Conservation (phyloP, 1,140 invertebrate species). For the Homalodisca vitripennis region DNA sequence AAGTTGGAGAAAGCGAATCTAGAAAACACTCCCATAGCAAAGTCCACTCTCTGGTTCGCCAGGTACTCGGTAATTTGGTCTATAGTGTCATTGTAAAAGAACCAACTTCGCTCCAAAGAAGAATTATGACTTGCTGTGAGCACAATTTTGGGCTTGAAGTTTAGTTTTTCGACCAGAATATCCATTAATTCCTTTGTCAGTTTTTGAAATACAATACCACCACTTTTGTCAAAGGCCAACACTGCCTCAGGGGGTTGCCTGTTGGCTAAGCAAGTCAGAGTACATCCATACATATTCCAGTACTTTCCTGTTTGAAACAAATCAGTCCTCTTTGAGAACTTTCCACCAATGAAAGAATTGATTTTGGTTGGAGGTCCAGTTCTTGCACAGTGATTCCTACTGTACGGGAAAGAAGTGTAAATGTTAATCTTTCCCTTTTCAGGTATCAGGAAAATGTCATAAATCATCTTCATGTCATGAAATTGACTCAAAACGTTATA, state of each 20-base stretch:
- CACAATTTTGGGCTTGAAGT: slow-evolving; percentile 9
- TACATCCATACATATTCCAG: slow-evolving; percentile 23
- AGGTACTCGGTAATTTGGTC: slow-evolving; percentile 12
- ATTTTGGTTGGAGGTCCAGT: slow-evolving; percentile 7
- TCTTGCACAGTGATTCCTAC: slow-evolving; percentile 3
- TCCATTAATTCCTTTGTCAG: neutral
- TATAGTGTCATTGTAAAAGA: slow-evolving; percentile 13
- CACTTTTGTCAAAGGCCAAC: neutral
- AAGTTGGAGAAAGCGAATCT: slow-evolving; percentile 12
- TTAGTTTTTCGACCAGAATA: slow-evolving; percentile 7
- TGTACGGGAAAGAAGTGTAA: slow-evolving; percentile 19
- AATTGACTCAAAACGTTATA: neutral
- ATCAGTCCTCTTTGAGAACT: neutral
- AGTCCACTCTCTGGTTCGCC: neutral
- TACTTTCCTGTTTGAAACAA: slow-evolving; percentile 1
- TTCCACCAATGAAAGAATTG: neutral
- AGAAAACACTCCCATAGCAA: slow-evolving; percentile 19
- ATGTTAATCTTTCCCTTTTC: neutral
- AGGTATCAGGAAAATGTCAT: slow-evolving; percentile 3
- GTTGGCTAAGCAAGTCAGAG: slow-evolving; percentile 4
- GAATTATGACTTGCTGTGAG: slow-evolving; percentile 8
- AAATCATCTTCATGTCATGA: slow-evolving; percentile 8
- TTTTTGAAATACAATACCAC: slow-evolving; percentile 10
- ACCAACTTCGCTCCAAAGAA: slow-evolving; percentile 13
- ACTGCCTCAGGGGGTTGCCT: slow-evolving; percentile 9